These are phyloP conservation scores for Pharmacophagus antenor DNA, from an alignment of 2,888 invertebrate genomes.

Conservation along the genomic window DNA sequence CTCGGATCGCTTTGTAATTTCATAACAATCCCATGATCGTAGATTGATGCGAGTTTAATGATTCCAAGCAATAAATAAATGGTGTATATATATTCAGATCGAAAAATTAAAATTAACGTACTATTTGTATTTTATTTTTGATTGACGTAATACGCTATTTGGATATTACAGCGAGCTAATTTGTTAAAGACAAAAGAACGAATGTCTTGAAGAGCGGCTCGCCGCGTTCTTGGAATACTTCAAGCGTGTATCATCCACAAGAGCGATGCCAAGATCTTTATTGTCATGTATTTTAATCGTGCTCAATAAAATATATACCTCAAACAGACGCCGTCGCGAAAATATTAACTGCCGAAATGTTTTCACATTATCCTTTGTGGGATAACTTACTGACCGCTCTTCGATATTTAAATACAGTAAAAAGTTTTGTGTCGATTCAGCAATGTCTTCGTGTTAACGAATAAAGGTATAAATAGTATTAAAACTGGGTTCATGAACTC, in stretches of 20 bases:
- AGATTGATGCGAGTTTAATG: too few species aligned
- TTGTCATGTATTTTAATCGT: constrained; percentile 27
- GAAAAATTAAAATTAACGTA: background rate
- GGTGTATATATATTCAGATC: too few species aligned
- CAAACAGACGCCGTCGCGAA: constrained; percentile 9
- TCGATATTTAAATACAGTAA: too few species aligned
- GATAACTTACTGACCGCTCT: too few species aligned
- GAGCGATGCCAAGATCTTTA: constrained; percentile 25
- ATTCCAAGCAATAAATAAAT: too few species aligned
- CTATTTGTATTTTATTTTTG: background rate
- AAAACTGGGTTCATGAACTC: too few species aligned
- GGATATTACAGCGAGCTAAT: constrained; percentile 3
- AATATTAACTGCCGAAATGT: background rate
- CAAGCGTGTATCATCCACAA: constrained; percentile 21
- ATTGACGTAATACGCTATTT: background rate
- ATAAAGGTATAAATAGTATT: too few species aligned
- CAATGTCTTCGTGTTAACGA: too few species aligned
- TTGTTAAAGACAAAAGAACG: constrained; percentile 19
- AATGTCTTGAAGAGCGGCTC: constrained; percentile 2
- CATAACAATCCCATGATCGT: too few species aligned
- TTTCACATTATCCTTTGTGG: background rate
- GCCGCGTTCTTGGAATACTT: constrained; percentile 31
- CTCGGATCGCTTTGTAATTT: too few species aligned
- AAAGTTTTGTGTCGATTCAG: too few species aligned
- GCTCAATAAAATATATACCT: constrained; percentile 19